Evolutionary conservation across 2,797 vertebrate genomes (phyloP).

Genomic region (Apogon hyalosoma): DNA sequence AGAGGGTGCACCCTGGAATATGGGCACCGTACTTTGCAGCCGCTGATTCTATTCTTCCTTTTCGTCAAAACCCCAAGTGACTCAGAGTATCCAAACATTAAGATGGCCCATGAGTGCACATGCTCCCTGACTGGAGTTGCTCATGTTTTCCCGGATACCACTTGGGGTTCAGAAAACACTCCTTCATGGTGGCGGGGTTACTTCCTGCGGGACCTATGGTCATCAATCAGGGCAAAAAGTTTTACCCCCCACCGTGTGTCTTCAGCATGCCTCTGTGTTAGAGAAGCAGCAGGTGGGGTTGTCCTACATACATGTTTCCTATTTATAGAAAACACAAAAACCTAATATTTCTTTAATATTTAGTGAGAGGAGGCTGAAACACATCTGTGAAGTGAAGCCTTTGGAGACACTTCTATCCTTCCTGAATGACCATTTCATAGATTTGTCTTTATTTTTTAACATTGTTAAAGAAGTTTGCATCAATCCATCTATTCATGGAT

Average conservation of each 20-base stretch:
- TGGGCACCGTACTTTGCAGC: slow-evolving; percentile 40
- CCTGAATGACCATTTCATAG: not conserved
- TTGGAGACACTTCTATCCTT: not conserved
- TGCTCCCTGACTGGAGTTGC: slow-evolving; percentile 71
- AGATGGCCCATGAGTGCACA: slow-evolving; percentile 75
- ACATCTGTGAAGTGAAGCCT: not conserved
- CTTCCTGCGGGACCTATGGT: slow-evolving; percentile 80
- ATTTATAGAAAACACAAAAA: slow-evolving; percentile 28
- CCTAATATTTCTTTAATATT: slow-evolving; percentile 25
- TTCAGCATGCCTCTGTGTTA: slow-evolving; percentile 65
- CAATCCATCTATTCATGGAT: not conserved
- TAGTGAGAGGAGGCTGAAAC: not conserved
- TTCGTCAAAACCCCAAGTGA: slow-evolving; percentile 61
- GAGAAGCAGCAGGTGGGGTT: slow-evolving; percentile 75
- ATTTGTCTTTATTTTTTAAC: slow-evolving; percentile 9
- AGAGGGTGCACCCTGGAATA: slow-evolving; percentile 25
- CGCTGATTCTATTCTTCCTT: slow-evolving; percentile 50
- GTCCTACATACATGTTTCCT: slow-evolving; percentile 49
- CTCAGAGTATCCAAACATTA: slow-evolving; percentile 77
- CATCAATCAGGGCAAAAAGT: slow-evolving; percentile 83
- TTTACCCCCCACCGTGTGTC: slow-evolving; percentile 73
- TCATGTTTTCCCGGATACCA: slow-evolving; percentile 84
- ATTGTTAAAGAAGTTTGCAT: not conserved
- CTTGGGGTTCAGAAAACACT: slow-evolving; percentile 83
- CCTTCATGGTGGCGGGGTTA: slow-evolving; percentile 85